Evolutionary conservation across 1,140 invertebrate genomes (phyloP), one percentile per base, ranked within the genome.

Genomic region (Drosophila kikkawai): DNA sequence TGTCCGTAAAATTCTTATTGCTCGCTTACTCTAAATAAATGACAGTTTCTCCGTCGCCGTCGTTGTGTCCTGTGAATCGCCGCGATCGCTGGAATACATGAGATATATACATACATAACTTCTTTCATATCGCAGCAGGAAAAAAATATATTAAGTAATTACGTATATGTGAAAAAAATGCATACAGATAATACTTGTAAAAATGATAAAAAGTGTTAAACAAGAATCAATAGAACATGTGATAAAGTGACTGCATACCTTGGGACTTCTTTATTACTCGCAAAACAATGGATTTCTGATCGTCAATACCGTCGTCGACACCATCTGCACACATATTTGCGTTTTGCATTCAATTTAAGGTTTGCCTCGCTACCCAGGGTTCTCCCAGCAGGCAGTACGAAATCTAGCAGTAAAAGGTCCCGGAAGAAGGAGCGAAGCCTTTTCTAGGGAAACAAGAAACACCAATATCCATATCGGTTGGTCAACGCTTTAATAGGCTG

Each of bases 201-300:
- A 26, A 37, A 29, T 53, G 15, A 45, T 53, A 47, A 59, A 19
- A 53, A 60, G 53, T 50, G 36, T 63, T 17, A 26, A 13, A 13
- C 12, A 44, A 47, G 79, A 87, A 39, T n/a, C 6, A 39, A 56
- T 68, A 59, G 76, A 76, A 70, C 79, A 86, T 82, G 76, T 79
- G 84, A 73, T 77, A 39, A 19, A 45, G 1, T 50, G 39, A 48
- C 39, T 57, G 32, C 42, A 47, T 37, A 17, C 45, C 12, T 53
- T 13, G n/a, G 13, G 44, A 37, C 39, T 32, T 41, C 17, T 17
- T 17, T 13, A 34, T 48, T 9, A 65, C 17, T 29, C 26, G 34
- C 26, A 36, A 13, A 26, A 61, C 34, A 63, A 41, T 58, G 19
- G 32, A 17, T 55, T 41, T 53, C 8, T 67, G 44, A 71, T 55